phyloP scores from a whole-genome alignment of 2,797 vertebrate species.

The Macropus fuliginosus region DNA sequence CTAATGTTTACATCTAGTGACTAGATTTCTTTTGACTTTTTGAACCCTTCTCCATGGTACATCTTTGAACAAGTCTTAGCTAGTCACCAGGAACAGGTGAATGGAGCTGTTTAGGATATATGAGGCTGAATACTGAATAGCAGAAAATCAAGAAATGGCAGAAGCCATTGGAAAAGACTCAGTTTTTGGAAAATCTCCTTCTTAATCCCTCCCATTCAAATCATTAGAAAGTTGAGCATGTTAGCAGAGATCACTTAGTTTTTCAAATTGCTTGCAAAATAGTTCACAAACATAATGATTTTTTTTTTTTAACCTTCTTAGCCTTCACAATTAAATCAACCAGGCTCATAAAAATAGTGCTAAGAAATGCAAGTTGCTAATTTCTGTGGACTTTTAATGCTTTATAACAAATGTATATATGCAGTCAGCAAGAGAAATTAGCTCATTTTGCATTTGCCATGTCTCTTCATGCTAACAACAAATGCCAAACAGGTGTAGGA shows the following conservation, averaged over 20 bases:
- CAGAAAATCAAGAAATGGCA: neutral
- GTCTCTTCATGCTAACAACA: constrained; percentile 44
- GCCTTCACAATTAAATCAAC: neutral
- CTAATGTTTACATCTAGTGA: neutral
- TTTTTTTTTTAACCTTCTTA: constrained; percentile 10
- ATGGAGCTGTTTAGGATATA: neutral
- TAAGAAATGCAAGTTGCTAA: neutral
- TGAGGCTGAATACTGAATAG: neutral
- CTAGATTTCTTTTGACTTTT: neutral
- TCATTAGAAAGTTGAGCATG: neutral
- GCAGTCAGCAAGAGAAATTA: constrained; percentile 48
- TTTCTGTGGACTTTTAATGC: neutral
- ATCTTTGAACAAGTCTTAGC: neutral
- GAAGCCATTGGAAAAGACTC: neutral
- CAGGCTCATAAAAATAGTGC: neutral
- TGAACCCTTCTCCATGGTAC: neutral
- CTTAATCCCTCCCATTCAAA: neutral
- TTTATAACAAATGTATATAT: constrained; percentile 9
- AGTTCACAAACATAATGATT: neutral
- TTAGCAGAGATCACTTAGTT: constrained; percentile 31
- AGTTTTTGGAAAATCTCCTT: neutral
- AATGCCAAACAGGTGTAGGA: constrained; percentile 64
- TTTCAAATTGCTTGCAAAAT: constrained; percentile 35
- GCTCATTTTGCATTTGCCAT: constrained; percentile 54
- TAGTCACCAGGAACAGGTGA: neutral